Evolutionary conservation across 1,140 invertebrate genomes (phyloP).

Genomic region (Drosophila sproati): DNA sequence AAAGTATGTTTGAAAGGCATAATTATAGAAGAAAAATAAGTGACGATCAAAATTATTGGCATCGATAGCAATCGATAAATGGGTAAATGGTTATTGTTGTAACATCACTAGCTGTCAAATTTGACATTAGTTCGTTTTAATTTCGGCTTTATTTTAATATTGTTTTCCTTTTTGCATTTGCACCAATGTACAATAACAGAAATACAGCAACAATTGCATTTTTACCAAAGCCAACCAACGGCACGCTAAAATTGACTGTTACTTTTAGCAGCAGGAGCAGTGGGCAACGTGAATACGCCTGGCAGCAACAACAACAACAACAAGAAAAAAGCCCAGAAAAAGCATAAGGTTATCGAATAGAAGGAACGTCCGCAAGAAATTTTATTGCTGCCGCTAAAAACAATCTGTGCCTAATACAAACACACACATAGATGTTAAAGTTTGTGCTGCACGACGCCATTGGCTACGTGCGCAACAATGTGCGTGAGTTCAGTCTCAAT

Average conservation of each 20-base stretch:
- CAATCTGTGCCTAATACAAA: slow-evolving; percentile 31
- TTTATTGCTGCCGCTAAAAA: slow-evolving; percentile 48
- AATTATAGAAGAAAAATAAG: no score
- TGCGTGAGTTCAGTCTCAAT: slow-evolving; percentile 69
- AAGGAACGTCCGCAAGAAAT: not conserved
- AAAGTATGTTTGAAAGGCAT: no score
- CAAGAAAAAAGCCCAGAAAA: not conserved
- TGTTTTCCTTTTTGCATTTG: slow-evolving; percentile 33
- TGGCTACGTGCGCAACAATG: slow-evolving; percentile 68
- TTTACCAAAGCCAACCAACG: not conserved
- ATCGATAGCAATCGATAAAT: slow-evolving; percentile 2
- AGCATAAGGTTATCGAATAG: slow-evolving; percentile 54
- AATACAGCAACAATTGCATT: not conserved
- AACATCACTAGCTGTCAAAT: slow-evolving; percentile 43
- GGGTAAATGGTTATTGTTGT: not conserved
- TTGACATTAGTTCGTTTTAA: slow-evolving; percentile 46
- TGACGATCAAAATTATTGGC: not conserved
- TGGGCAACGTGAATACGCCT: not conserved
- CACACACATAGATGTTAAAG: slow-evolving; percentile 66
- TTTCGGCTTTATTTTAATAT: slow-evolving; percentile 50
- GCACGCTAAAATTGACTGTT: slow-evolving; percentile 3
- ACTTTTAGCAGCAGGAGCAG: not conserved
- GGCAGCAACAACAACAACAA: not conserved
- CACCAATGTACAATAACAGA: slow-evolving; percentile 36
- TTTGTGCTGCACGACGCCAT: slow-evolving; percentile 64